phyloP scores from a whole-genome alignment of 2,888 invertebrate species.

The Mimas tiliae region DNA sequence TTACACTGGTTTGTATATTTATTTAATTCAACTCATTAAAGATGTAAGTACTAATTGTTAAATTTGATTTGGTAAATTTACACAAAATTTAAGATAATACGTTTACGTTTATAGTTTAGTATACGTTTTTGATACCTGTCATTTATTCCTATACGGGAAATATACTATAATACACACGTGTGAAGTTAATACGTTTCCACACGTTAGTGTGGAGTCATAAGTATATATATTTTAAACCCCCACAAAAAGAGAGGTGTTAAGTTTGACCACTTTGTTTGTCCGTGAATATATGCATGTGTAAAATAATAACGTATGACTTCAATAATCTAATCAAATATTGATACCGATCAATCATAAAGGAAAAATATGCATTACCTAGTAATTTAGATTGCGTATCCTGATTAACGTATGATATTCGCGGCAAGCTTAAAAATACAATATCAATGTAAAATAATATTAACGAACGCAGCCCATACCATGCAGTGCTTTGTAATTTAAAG shows the following conservation, averaged over 20 bases:
- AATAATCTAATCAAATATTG: slow-evolving; percentile 5
- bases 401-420: background rate
- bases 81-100: background rate
- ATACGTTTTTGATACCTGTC: too few species aligned
- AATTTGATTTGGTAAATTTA: background rate
- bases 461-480: too few species aligned
- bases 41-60: background rate
- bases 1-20: slow-evolving; percentile 5
- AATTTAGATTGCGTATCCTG: slow-evolving; percentile 3
- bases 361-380: background rate
- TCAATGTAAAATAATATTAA: too few species aligned
- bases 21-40: background rate
- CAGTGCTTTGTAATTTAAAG: too few species aligned
- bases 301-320: background rate
- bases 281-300: background rate
- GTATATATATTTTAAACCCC: too few species aligned
- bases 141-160: too few species aligned
- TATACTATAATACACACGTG: too few species aligned
- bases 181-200: too few species aligned
- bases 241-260: too few species aligned
- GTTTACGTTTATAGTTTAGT: too few species aligned
- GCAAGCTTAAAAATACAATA: background rate
- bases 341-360: background rate
- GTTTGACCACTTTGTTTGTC: too few species aligned
- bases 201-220: too few species aligned